Evolutionary conservation across 64 coral and sea anemone genomes (phyloP).

Genomic region (Hydrozoanthus tunicans): DNA sequence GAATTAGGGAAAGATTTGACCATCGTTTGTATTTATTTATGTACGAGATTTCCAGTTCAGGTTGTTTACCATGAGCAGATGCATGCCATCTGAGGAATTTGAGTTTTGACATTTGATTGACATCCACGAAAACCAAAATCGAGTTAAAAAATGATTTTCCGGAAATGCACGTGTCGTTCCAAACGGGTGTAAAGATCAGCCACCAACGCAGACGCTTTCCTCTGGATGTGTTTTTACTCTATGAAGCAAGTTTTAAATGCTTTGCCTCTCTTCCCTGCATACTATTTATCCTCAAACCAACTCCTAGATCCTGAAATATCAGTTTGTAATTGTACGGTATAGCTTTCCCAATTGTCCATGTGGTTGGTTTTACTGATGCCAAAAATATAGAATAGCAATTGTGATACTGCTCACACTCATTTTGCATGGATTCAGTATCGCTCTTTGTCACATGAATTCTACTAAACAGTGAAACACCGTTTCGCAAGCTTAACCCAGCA

Average conservation of each 20-base stretch:
- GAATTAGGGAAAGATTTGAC: too few relatives aligned
- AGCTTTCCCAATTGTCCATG: slow-evolving; percentile 43
- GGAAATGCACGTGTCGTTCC: too few relatives aligned
- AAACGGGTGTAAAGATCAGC: slow-evolving; percentile 1
- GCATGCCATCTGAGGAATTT: too few relatives aligned
- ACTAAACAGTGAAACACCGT: background rate
- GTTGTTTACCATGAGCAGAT: too few relatives aligned
- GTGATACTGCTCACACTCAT: background rate
- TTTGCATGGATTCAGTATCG: too few relatives aligned
- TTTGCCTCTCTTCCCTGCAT: slow-evolving; percentile 57
- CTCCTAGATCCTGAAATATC: background rate
- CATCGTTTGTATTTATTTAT: too few relatives aligned
- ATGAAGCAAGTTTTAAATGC: slow-evolving; percentile 8
- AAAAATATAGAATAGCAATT: slow-evolving; percentile 2
- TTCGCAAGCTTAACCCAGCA: background rate
- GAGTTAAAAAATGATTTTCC: too few relatives aligned
- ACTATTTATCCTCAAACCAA: slow-evolving; percentile 35
- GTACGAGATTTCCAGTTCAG: too few relatives aligned
- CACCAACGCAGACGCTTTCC: slow-evolving; percentile 23
- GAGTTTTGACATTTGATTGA: too few relatives aligned
- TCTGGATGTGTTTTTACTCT: slow-evolving; percentile 14
- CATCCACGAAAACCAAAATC: too few relatives aligned
- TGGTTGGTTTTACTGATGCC: background rate
- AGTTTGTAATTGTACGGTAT: background rate
- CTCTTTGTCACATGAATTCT: too few relatives aligned